These are phyloP conservation scores for Pteronotus mesoamericanus DNA, from an alignment of 2,797 vertebrate genomes.

Conservation along the genomic window DNA sequence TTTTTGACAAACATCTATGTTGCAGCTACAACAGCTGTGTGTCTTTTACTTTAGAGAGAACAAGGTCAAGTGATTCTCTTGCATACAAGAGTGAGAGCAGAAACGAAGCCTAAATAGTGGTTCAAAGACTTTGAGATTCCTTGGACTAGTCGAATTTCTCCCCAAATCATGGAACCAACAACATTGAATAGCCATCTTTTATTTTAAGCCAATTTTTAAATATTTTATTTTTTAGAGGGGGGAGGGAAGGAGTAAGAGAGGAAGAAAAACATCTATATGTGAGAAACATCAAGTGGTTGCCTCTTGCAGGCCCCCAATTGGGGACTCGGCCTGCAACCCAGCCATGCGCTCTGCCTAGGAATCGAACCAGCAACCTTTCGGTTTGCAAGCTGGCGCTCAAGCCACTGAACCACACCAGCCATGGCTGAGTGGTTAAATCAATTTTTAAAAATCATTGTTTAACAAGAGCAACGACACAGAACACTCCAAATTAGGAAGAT, in stretches of 20 bases:
- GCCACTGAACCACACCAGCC: neutral
- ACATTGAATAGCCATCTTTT: neutral
- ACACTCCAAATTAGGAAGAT: neutral
- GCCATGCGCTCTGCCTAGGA: neutral
- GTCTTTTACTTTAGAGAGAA: constrained; percentile 14
- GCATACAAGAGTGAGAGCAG: neutral
- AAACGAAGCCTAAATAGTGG: neutral
- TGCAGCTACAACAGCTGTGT: neutral
- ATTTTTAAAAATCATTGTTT: neutral
- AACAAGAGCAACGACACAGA: neutral
- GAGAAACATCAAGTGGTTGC: neutral
- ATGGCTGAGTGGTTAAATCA: neutral
- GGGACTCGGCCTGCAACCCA: neutral
- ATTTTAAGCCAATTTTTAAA: neutral
- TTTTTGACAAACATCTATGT: neutral
- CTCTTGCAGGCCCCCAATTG: neutral
- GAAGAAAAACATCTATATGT: neutral
- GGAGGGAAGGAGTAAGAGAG: neutral
- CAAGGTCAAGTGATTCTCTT: neutral
- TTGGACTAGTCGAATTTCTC: neutral
- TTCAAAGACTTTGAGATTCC: neutral
- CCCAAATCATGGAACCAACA: neutral
- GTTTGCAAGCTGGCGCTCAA: neutral
- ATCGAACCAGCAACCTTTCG: neutral
- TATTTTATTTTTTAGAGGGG: neutral